Evolutionary conservation across 2,888 invertebrate species (phyloP), one percentile per base, ranked within the genome.

Genomic region (Dryomyza anilis): DNA sequence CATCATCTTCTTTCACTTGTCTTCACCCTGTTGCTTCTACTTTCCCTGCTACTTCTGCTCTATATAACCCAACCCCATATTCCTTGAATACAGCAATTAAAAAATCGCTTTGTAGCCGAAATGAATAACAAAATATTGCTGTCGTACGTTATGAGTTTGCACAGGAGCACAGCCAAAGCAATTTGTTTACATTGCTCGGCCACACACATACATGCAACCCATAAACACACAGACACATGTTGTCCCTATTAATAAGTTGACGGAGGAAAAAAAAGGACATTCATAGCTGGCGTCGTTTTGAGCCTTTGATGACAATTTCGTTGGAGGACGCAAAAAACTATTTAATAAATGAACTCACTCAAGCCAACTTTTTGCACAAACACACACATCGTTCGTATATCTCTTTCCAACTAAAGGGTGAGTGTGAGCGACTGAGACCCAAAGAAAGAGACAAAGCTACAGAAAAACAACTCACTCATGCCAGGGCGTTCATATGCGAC

Each of bases 261-360:
- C 19, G 14, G n/a, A 14, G 29, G n/a, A 29, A 21, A 33, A 55
- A 53, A 55, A 55, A 33, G 55, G 55, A 55, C 55, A 55, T 55
- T 55, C 55, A 55, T 55, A 55, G 16, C 30, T 21, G 27, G 53
- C n/a, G n/a, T 19, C 53, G 29, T 30, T 53, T 53, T 30, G 53
- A 16, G 55, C 55, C 33, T 55, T 55, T 53, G 55, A 33, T 55
- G 33, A 55, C 55, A 33, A 55, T 55, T 55, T 55, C 25, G 33
- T 30, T 33, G 39, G 46, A n/a, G 27, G 30, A n/a, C 46, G 21
- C 43, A 55, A 59, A 43, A 46, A 66, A 76, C 78, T 78, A 76
- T 77, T 77, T 76, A 78, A 76, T 78, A 76, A 76, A 76, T 78
- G 78, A 77, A 78, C 48, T 45, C 21, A 62, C 57, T 8, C 55